A percentile compares a stretch with the other conserved stretches of the same genome.
Evolutionary conservation across 2,888 invertebrate genomes (phyloP).

Genomic region (Rosalia funebris): DNA sequence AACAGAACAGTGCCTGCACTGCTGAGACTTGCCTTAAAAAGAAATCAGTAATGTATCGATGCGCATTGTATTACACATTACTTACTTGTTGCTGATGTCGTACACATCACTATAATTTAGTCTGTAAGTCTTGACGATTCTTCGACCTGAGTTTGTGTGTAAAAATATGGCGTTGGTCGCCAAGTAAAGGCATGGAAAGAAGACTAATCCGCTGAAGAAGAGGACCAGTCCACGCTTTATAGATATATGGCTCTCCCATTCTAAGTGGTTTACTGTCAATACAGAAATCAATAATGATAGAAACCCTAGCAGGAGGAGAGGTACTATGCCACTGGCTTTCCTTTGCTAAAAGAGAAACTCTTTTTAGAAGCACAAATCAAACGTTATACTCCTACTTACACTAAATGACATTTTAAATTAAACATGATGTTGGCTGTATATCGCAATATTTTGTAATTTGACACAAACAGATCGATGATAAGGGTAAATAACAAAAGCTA

Average conservation of each 20-base stretch:
- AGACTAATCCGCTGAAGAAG: slow-evolving; percentile 73
- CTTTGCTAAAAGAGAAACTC: slow-evolving; percentile 39
- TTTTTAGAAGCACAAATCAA: no score
- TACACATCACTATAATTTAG: slow-evolving; percentile 74
- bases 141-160: slow-evolving; percentile 70
- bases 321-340: slow-evolving; percentile 38
- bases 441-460: background rate
- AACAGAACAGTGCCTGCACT: slow-evolving; percentile 76
- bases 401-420: background rate
- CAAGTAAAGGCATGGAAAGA: slow-evolving; percentile 75
- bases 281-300: slow-evolving; percentile 46
- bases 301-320: slow-evolving; percentile 39
- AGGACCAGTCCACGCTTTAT: slow-evolving; percentile 70
- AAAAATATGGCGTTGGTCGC: slow-evolving; percentile 71
- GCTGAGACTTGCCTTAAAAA: slow-evolving; percentile 74
- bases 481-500: no score
- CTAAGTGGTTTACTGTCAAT: slow-evolving; percentile 57
- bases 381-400: no score
- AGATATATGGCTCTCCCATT: slow-evolving; percentile 69
- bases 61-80: slow-evolving; percentile 37
- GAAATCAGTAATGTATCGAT: slow-evolving; percentile 1
- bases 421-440: background rate
- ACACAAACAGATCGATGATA: background rate
- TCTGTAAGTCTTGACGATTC: slow-evolving; percentile 72
- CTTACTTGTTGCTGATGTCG: slow-evolving; percentile 81